phyloP scores from a whole-genome alignment of 2,797 vertebrate genomes.

The Pseudotriccus pelzelni region DNA sequence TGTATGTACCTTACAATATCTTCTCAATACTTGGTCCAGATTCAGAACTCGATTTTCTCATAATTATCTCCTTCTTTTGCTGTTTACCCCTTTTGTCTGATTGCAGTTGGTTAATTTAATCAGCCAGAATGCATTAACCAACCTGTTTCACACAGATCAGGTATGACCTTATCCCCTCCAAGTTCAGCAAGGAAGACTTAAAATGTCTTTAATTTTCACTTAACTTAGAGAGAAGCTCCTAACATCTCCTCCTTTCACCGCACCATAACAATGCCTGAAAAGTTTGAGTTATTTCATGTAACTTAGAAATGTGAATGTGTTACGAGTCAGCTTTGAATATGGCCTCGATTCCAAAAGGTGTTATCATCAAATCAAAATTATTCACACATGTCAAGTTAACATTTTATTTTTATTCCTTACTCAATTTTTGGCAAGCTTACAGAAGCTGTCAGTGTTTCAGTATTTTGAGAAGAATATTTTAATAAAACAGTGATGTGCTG shows the following conservation, averaged over 20 bases:
- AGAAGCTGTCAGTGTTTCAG: constrained; percentile 73
- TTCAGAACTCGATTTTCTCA: background rate
- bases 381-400: constrained; percentile 76
- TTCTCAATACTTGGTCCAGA: background rate
- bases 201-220: constrained; percentile 10
- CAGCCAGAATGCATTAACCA: background rate
- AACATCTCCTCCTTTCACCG: background rate
- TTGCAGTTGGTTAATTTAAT: background rate
- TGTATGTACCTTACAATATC: background rate
- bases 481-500: constrained; percentile 73
- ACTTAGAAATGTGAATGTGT: constrained; percentile 72
- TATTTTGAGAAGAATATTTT: constrained; percentile 73
- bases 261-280: constrained; percentile 60
- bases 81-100: background rate
- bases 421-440: constrained; percentile 76
- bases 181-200: background rate
- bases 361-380: constrained; percentile 78
- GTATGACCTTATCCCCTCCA: background rate
- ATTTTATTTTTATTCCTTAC: constrained; percentile 77
- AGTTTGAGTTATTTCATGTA: constrained; percentile 71
- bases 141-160: rapidly evolving
- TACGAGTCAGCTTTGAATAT: constrained; percentile 73
- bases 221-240: constrained; percentile 18
- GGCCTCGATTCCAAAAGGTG: constrained; percentile 72
- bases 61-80: background rate